Evolutionary conservation across 2,113 vertebrate species (phyloP).

Genomic region (Charina bottae): DNA sequence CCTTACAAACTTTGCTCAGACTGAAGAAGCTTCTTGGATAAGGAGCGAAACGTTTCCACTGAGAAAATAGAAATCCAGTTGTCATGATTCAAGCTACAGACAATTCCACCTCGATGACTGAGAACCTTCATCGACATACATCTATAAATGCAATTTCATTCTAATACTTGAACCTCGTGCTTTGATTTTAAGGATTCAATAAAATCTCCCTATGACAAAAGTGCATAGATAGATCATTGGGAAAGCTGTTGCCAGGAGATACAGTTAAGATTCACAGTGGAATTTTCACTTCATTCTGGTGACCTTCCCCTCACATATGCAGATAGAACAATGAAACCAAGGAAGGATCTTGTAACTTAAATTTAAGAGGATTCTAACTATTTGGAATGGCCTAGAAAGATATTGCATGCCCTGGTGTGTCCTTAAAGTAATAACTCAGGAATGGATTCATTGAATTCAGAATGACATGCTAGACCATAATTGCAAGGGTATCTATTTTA

Average conservation of each 20-base stretch:
- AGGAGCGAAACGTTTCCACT: too few relatives aligned
- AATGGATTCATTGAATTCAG: neutral
- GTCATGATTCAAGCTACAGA: too few relatives aligned
- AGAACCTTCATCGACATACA: too few relatives aligned
- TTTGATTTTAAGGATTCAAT: slow-evolving; percentile 11
- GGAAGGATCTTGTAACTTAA: neutral
- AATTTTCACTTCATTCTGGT: neutral
- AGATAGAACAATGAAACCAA: neutral
- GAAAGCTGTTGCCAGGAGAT: neutral
- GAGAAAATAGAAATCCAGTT: too few relatives aligned
- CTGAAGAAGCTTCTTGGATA: too few relatives aligned
- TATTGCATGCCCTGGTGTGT: neutral
- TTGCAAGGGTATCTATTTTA: neutral
- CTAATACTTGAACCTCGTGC: slow-evolving; percentile 8
- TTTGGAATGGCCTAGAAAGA: neutral
- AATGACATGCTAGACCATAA: neutral
- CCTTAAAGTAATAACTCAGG: neutral
- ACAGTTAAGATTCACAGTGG: neutral
- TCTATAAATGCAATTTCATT: neutral
- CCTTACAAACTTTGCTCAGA: too few relatives aligned
- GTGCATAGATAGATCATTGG: neutral
- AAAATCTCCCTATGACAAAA: neutral
- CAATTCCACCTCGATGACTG: too few relatives aligned
- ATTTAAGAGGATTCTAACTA: neutral
- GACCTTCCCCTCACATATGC: neutral